A percentile compares a stretch with the other conserved stretches of the same genome.
phyloP scores from a whole-genome alignment of 2,888 invertebrate genomes.

The Sinohyriopsis cumingii region DNA sequence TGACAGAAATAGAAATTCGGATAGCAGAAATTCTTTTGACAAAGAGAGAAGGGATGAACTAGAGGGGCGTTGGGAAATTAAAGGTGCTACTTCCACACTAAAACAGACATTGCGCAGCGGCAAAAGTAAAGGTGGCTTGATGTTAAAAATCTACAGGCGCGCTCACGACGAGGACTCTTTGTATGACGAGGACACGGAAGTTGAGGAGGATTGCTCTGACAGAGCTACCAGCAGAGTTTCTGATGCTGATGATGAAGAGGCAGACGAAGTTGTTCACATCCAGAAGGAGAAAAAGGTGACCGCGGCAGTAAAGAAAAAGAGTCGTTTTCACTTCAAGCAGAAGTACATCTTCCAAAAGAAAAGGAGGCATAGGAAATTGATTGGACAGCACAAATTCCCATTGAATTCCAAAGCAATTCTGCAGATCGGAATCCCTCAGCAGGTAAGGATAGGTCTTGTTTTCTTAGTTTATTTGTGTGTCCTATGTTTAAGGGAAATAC shows the following conservation, averaged over 20 bases:
- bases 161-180: conserved; percentile 33
- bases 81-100: conserved; percentile 12
- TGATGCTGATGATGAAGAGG: conserved; percentile 4
- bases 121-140: conserved; percentile 30
- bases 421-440: conserved; percentile 4
- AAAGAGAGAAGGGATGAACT: conserved; percentile 14
- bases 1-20: background rate
- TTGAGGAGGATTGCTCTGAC: conserved; percentile 14
- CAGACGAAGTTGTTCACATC: background rate
- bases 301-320: conserved; percentile 18
- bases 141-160: conserved; percentile 35
- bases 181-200: conserved; percentile 28
- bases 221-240: background rate
- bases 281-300: conserved; percentile 7
- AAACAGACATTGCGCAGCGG: conserved; percentile 20
- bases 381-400: conserved; percentile 1
- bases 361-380: conserved; percentile 15
- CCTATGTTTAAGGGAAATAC: too few relatives aligned
- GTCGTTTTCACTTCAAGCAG: conserved; percentile 35
- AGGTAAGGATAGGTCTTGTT: background rate
- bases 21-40: conserved; percentile 19
- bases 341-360: conserved; percentile 38
- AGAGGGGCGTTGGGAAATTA: conserved; percentile 29
- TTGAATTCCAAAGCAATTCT: conserved; percentile 6
- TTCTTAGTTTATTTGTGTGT: too few relatives aligned